Conservation (phyloP, 2,888 invertebrate species). For the Tachystola acroxantha region DNA sequence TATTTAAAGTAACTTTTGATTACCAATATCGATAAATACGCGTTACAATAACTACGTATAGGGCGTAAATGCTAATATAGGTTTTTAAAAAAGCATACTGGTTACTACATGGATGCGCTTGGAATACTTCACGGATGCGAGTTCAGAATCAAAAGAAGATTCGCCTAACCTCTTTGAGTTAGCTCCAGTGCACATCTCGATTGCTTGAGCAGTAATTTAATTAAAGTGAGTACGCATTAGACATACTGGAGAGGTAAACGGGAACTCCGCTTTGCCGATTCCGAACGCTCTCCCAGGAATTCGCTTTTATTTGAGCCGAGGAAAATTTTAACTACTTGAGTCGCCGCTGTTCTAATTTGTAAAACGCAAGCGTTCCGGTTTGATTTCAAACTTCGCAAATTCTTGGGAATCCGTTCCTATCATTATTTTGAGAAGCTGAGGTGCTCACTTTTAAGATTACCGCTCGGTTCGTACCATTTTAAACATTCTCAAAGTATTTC, state of each 20-base stretch:
- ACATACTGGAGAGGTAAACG: constrained; percentile 45
- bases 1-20: too few species aligned
- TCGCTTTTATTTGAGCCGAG: constrained; percentile 31
- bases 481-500: too few species aligned
- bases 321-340: constrained; percentile 23
- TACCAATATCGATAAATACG: too few species aligned
- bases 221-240: constrained; percentile 56
- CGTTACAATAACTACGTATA: too few species aligned
- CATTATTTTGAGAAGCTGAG: background rate
- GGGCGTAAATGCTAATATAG: too few species aligned
- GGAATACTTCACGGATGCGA: background rate
- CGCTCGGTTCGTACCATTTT: too few species aligned
- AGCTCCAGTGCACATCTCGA: constrained; percentile 36
- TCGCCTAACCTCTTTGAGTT: constrained; percentile 28
- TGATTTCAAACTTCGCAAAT: background rate
- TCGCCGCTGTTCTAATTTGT: constrained; percentile 1
- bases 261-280: constrained; percentile 32
- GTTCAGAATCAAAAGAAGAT: background rate
- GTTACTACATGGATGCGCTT: too few species aligned
- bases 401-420: background rate
- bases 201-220: constrained; percentile 55
- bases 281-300: constrained; percentile 22
- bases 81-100: too few species aligned
- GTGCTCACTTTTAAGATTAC: too few species aligned
- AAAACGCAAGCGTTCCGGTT: constrained; percentile 1